Evolutionary conservation across 2,888 invertebrate species (phyloP), one percentile per base, ranked within the genome.

Genomic region (Euplexia lucipara): DNA sequence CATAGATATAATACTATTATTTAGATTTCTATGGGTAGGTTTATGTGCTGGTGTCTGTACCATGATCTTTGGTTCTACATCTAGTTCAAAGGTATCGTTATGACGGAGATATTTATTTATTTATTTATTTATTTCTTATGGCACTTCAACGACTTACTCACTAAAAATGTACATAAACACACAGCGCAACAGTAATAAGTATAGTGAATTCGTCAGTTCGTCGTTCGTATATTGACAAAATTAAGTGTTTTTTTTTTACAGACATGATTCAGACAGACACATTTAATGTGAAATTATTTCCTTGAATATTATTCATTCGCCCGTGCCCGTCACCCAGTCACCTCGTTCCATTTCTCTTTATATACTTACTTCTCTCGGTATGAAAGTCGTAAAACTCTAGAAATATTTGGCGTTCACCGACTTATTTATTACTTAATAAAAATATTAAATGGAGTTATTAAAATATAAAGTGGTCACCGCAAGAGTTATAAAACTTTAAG

Each of bases 301-400:
- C 45, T 47, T 52, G 22, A 45, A 63, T 26, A 53, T 54, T 18
- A 34, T 52, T 64, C 37, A 58, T 37, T 53, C 3, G 9, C 7
- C 9, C 30, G 49, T 52, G 35, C 37, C 48, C 51, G 47, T 60
- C 54, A 65, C 45, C 42, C 16, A 35, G 54, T 65, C 39, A 53
- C 69, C 73, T 73, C 32, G 69, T 20, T 34, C 72, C 49, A 69
- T 39, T 72, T 69, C 60, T 34, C 8, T 22, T 53, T 47, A 45
- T 49, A 56, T 49, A 56, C 2, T 2, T 26, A 26, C 9, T 53
- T 44, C 47, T 35, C 20, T 26, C 51, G 37, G 45, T 51, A 39
- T 20, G 9, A 44, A 26, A 48, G 41, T 35, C 47, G 53, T 64
- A 51, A 69, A 73, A 58, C 47, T 37, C 18, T n/a, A n/a, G n/a